Evolutionary conservation across 2,797 vertebrate genomes (phyloP).

Genomic region (Acestrorhynchus altus): DNA sequence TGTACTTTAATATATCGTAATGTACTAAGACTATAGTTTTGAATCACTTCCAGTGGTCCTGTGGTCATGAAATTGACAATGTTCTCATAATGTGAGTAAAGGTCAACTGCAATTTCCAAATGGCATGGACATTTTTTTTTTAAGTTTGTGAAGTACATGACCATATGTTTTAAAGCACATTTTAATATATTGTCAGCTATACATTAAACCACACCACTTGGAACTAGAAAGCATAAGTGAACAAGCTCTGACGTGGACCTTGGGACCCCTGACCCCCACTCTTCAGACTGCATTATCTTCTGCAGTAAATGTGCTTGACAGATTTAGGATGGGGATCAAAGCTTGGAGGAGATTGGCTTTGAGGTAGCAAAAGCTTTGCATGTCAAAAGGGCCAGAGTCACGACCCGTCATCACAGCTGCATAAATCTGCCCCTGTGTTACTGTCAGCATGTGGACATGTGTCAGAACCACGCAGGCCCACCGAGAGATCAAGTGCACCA

Average conservation of each 20-base stretch:
- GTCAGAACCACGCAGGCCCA: slow-evolving; percentile 53
- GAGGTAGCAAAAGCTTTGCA: slow-evolving; percentile 58
- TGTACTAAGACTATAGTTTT: no score
- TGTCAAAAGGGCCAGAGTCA: slow-evolving; percentile 50
- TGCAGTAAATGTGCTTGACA: slow-evolving; percentile 71
- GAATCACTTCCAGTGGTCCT: no score
- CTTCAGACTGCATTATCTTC: slow-evolving; percentile 58
- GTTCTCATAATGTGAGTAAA: not conserved
- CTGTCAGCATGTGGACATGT: slow-evolving; percentile 59
- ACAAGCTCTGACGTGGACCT: slow-evolving; percentile 20
- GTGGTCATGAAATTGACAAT: not conserved
- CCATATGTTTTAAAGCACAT: not conserved
- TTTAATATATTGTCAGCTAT: not conserved
- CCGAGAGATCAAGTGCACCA: slow-evolving; percentile 57
- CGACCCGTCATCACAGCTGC: slow-evolving; percentile 39
- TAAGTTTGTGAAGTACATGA: no score
- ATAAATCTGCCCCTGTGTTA: slow-evolving; percentile 56
- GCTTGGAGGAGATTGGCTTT: slow-evolving; percentile 48
- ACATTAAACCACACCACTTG: slow-evolving; percentile 1
- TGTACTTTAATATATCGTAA: no score
- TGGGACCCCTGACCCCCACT: slow-evolving; percentile 50
- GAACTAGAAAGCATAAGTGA: not conserved
- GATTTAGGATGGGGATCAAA: slow-evolving; percentile 68
- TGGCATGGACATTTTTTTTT: not conserved
- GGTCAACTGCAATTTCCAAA: not conserved